Evolutionary conservation across 1,140 invertebrate species (phyloP).

Genomic region (Octopus sinensis): DNA sequence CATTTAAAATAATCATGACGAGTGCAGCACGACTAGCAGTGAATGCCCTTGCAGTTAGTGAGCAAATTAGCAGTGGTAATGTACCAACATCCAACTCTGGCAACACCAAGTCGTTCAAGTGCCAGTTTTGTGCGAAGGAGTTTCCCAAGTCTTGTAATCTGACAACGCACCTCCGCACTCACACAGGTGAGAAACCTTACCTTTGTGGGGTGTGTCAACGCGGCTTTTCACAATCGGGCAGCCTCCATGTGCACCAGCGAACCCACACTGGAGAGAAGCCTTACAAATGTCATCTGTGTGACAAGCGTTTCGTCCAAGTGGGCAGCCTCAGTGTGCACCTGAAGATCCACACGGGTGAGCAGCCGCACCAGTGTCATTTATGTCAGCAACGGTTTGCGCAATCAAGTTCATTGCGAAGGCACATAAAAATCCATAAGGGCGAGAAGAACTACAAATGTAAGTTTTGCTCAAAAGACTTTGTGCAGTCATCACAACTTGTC

Average conservation of each 20-base stretch:
- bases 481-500: conserved; percentile 28
- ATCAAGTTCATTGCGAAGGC: conserved; percentile 7
- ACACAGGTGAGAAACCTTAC: conserved; percentile 8
- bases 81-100: not conserved
- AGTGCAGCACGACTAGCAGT: not conserved
- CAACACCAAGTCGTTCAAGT: conserved; percentile 9
- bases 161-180: conserved; percentile 5
- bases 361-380: conserved; percentile 45
- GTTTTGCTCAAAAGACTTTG: conserved; percentile 23
- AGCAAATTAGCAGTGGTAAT: not conserved
- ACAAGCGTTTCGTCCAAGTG: conserved; percentile 79
- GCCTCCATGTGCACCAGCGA: conserved; percentile 5
- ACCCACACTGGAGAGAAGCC: conserved; percentile 76
- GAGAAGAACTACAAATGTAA: conserved; percentile 25
- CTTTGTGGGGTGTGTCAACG: not conserved
- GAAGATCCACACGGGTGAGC: conserved; percentile 74
- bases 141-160: conserved; percentile 10
- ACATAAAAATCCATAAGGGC: conserved; percentile 18
- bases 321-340: conserved; percentile 97
- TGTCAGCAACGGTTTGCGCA: conserved; percentile 38
- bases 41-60: not conserved
- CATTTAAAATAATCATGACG: not conserved
- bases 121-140: conserved; percentile 6
- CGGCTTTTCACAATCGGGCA: conserved; percentile 4
- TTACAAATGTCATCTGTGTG: conserved; percentile 79